Percentiles rank a stretch among this genome's conserved stretches.
These are phyloP conservation scores for Taurulus bubalis DNA, from an alignment of 2,113 vertebrate genomes.

Conservation along the genomic window DNA sequence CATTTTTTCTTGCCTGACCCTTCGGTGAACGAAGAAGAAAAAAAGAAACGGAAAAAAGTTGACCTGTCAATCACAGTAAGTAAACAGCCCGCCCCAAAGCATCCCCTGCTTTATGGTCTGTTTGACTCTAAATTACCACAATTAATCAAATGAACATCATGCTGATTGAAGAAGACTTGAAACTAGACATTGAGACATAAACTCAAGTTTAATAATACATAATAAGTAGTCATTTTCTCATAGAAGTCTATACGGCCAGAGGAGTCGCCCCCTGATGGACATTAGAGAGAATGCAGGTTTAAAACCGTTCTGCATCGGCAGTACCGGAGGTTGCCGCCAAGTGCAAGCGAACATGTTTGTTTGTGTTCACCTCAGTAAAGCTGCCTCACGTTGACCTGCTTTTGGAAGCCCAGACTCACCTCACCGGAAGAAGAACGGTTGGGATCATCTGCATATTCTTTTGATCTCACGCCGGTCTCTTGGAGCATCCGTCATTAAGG, in stretches of 20 bases:
- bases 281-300: background rate
- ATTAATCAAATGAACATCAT: no score
- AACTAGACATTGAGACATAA: no score
- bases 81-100: no score
- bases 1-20: no score
- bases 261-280: background rate
- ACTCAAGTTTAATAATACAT: no score
- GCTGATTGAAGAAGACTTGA: no score
- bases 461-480: conserved; percentile 65
- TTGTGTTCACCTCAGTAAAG: conserved; percentile 10
- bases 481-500: conserved; percentile 72
- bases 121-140: no score
- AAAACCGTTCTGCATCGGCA: background rate
- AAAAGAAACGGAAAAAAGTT: no score
- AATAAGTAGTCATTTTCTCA: no score
- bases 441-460: conserved; percentile 71
- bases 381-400: conserved; percentile 63
- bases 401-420: conserved; percentile 52
- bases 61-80: no score
- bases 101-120: no score
- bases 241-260: background rate
- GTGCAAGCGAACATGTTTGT: conserved; percentile 12
- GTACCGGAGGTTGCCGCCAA: background rate
- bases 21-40: no score
- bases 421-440: conserved; percentile 50